These are phyloP conservation scores for Notoglanidium macrostoma DNA, from an alignment of 2,797 vertebrate genomes.

Conservation along the genomic window DNA sequence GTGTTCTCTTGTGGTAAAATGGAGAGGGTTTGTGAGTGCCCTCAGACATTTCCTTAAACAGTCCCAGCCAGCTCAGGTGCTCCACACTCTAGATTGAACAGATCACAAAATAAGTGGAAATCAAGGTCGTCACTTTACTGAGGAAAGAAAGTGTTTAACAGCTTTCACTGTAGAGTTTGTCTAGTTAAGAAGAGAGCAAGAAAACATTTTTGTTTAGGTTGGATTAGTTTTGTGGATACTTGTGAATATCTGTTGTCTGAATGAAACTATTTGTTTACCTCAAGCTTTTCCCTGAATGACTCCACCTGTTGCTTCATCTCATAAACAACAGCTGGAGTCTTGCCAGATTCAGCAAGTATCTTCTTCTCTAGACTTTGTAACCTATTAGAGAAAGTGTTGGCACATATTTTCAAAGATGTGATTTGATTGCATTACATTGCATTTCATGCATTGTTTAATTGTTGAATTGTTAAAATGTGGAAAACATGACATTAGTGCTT, in stretches of 20 bases:
- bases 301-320: conserved; percentile 82
- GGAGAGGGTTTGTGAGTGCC: conserved; percentile 76
- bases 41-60: conserved; percentile 79
- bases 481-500: not conserved
- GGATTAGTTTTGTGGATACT: not conserved
- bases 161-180: not conserved
- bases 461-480: not conserved
- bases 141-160: not conserved
- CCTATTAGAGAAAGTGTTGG: conserved; percentile 57
- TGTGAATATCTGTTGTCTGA: not conserved
- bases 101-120: not conserved
- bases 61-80: conserved; percentile 80
- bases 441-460: not conserved
- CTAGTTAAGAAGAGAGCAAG: not conserved
- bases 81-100: conserved; percentile 73
- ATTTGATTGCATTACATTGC: not conserved
- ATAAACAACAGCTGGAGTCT: conserved; percentile 74
- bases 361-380: conserved; percentile 79
- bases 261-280: conserved; percentile 60
- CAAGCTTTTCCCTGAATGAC: conserved; percentile 77
- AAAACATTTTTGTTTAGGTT: not conserved
- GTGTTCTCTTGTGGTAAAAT: conserved; percentile 77
- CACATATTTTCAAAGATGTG: not conserved
- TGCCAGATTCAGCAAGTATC: conserved; percentile 67
- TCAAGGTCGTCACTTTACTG: not conserved